Conservation (phyloP, 2,888 invertebrate species). For the Imbricaverruca yamaguchii region DNA sequence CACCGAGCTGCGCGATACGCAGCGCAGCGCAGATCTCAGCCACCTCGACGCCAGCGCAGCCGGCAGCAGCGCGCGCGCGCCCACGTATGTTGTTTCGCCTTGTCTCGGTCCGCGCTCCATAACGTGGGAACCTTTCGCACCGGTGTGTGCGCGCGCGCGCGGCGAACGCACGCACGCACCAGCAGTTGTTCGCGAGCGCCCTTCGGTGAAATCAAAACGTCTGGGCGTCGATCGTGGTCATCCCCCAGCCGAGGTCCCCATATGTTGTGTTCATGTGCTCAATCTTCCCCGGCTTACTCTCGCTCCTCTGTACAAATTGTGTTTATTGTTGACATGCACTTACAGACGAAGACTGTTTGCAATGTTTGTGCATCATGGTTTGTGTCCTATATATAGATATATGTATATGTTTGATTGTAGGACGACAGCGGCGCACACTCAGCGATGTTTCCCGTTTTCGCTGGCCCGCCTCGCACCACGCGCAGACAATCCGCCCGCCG, state of each 20-base stretch:
- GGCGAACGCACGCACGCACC: neutral
- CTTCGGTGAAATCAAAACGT: neutral
- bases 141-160: neutral
- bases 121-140: neutral
- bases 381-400: neutral
- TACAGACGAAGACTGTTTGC: neutral
- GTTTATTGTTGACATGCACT: constrained; percentile 18
- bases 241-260: neutral
- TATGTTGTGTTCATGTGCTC: constrained; percentile 17
- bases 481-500: neutral
- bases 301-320: constrained; percentile 19
- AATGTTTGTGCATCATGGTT: neutral
- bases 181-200: no score
- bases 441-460: neutral
- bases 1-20: neutral
- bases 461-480: neutral
- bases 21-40: neutral
- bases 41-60: no score
- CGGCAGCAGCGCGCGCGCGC: neutral
- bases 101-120: neutral
- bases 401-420: neutral
- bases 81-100: neutral
- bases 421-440: neutral
- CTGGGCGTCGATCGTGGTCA: neutral
- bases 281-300: constrained; percentile 9